phyloP scores from a whole-genome alignment of 2,888 invertebrate species.

The Meiosimyza platycephala region DNA sequence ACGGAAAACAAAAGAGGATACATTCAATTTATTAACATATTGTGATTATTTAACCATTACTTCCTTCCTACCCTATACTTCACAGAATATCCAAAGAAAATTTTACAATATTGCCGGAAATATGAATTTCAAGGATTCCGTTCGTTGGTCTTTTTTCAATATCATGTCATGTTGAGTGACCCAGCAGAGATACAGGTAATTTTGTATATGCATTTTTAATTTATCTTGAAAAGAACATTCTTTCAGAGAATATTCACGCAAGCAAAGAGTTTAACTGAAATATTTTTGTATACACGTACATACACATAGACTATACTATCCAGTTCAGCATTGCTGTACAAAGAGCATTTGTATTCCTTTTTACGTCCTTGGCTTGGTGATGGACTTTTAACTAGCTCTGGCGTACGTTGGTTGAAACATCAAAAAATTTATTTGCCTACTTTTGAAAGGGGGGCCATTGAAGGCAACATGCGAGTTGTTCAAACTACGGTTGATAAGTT shows the following conservation, averaged over 20 bases:
- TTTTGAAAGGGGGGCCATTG: constrained; percentile 62
- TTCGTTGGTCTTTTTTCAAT: constrained; percentile 54
- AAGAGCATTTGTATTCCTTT: constrained; percentile 66
- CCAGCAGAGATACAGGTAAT: constrained; percentile 61
- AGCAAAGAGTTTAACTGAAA: background rate
- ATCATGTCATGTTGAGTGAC: constrained; percentile 58
- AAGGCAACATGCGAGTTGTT: constrained; percentile 63
- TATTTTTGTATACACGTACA: background rate
- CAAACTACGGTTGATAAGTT: constrained; percentile 68
- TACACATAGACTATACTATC: constrained; percentile 56
- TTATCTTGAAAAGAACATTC: constrained; percentile 3
- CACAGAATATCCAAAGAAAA: constrained; percentile 59
- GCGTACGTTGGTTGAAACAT: constrained; percentile 68
- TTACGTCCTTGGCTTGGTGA: constrained; percentile 68
- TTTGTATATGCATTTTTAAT: constrained; percentile 16
- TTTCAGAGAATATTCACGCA: constrained; percentile 6
- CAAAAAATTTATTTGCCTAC: constrained; percentile 69
- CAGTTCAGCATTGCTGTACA: constrained; percentile 67
- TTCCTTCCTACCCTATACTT: background rate
- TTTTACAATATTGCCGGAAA: constrained; percentile 58
- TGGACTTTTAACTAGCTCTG: constrained; percentile 67
- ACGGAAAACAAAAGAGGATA: too few species aligned
- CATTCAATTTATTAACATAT: background rate
- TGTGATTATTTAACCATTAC: background rate
- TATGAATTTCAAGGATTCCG: constrained; percentile 59